phyloP scores from a whole-genome alignment of 2,113 vertebrate species.

The Rhabdornis inornatus region DNA sequence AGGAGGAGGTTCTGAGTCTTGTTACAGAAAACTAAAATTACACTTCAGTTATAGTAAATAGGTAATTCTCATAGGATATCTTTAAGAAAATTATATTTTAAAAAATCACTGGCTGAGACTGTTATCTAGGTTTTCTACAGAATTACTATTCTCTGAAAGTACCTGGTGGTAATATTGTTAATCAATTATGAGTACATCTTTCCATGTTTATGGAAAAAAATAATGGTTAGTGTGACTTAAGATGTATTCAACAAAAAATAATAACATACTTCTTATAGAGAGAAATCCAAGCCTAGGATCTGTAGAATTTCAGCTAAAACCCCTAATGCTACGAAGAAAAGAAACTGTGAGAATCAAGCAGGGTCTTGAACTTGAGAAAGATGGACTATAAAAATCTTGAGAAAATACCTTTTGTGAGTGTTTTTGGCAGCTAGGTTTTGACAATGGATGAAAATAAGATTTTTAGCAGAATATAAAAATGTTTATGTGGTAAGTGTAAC shows the following conservation, averaged over 20 bases:
- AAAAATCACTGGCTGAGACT: neutral
- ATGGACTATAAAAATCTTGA: neutral
- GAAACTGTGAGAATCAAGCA: neutral
- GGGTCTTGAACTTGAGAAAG: neutral
- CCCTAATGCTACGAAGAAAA: rapidly evolving
- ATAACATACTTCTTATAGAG: neutral
- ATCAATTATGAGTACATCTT: neutral
- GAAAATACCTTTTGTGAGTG: neutral
- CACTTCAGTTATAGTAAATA: neutral
- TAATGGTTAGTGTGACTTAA: neutral
- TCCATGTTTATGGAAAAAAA: neutral
- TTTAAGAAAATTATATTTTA: neutral
- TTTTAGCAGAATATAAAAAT: neutral
- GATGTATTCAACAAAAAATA: neutral
- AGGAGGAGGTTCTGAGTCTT: neutral
- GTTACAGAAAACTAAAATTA: neutral
- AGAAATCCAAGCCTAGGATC: neutral
- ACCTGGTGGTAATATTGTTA: neutral
- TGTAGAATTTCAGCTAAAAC: neutral
- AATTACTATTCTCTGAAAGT: neutral
- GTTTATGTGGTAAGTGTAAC: neutral
- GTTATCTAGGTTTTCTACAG: neutral
- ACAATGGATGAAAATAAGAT: neutral
- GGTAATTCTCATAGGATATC: neutral
- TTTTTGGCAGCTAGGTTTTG: neutral